Conservation (phyloP, 2,113 vertebrate genomes). For the Mohoua ochrocephala region DNA sequence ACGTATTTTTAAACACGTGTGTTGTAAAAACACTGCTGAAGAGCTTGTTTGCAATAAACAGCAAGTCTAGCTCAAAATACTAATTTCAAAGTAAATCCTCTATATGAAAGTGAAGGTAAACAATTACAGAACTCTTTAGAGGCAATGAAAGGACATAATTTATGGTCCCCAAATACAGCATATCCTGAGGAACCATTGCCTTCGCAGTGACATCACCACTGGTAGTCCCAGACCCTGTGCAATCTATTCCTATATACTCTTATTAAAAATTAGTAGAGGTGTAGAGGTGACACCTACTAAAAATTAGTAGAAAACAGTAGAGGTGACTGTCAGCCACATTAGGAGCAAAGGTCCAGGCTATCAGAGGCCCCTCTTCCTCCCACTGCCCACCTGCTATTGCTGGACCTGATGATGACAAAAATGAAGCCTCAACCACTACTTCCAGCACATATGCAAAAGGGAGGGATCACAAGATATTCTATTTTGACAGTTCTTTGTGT, state of each 20-base stretch:
- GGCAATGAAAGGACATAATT: neutral
- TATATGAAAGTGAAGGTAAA: neutral
- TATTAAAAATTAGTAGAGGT: no score
- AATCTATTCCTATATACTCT: no score
- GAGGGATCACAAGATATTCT: neutral
- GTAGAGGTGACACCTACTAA: no score
- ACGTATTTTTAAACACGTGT: neutral
- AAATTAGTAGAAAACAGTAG: neutral
- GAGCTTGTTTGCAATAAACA: neutral
- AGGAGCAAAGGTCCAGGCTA: neutral
- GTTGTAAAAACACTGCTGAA: neutral
- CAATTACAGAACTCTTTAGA: neutral
- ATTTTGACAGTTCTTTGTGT: neutral
- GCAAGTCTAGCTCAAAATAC: neutral
- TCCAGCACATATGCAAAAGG: neutral
- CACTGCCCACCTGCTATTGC: neutral
- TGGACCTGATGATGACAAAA: neutral
- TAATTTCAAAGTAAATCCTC: neutral
- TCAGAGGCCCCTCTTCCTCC: neutral
- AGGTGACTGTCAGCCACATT: neutral
- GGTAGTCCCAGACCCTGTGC: no score
- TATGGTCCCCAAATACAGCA: neutral
- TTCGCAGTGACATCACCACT: neutral
- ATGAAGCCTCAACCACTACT: neutral
- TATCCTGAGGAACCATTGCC: neutral